Evolutionary conservation across 2,888 invertebrate species (phyloP).

Genomic region (Deroplatys truncata): DNA sequence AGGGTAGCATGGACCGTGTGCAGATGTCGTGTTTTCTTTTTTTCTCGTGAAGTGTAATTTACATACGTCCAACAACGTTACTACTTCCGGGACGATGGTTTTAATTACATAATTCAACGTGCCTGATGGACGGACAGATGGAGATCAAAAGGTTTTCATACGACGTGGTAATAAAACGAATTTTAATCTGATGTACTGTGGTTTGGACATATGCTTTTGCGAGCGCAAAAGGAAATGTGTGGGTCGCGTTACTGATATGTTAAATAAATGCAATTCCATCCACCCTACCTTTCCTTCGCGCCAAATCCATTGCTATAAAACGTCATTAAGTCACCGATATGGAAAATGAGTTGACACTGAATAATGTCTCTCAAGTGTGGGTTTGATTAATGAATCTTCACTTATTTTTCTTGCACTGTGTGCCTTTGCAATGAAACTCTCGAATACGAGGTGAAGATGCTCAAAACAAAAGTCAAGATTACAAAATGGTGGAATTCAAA

Average conservation of each 20-base stretch:
- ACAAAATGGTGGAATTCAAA: too few species aligned
- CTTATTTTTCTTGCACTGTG: too few species aligned
- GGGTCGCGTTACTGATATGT: not conserved
- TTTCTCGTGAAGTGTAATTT: not conserved
- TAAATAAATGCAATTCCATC: not conserved
- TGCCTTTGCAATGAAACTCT: too few species aligned
- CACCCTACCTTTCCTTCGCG: not conserved
- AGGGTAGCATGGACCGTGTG: too few species aligned
- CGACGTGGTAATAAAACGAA: not conserved
- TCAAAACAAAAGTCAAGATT: too few species aligned
- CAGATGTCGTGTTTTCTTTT: not conserved
- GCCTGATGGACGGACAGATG: not conserved
- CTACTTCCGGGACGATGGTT: not conserved
- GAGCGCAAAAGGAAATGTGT: not conserved
- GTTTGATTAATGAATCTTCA: too few species aligned
- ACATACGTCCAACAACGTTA: not conserved
- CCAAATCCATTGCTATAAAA: too few species aligned
- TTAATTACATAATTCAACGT: not conserved
- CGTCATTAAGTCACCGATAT: too few species aligned
- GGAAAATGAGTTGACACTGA: too few species aligned
- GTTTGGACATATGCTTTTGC: not conserved
- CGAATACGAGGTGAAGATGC: too few species aligned
- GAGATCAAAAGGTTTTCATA: not conserved
- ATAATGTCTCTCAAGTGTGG: too few species aligned
- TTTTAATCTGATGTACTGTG: not conserved